phyloP scores from a whole-genome alignment of 2,797 vertebrate genomes.

The Mus spretus region DNA sequence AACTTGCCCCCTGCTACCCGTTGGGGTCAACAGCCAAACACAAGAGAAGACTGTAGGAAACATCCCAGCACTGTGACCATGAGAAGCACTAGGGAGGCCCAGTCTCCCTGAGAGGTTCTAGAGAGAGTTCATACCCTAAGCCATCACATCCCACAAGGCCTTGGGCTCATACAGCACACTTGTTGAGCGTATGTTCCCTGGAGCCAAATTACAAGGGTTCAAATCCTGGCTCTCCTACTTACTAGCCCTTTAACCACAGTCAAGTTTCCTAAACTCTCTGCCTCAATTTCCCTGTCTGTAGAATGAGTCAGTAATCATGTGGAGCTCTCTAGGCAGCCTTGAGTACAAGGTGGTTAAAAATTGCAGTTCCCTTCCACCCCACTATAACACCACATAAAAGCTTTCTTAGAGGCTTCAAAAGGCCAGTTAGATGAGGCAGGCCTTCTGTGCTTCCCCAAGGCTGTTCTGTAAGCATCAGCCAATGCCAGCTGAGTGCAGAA shows the following conservation, averaged over 20 bases:
- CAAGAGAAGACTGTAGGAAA: not conserved
- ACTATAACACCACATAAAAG: not conserved
- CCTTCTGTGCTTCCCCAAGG: not conserved
- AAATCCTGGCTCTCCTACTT: not conserved
- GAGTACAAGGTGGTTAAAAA: not conserved
- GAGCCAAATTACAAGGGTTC: not conserved
- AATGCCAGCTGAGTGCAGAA: not conserved
- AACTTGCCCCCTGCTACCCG: not conserved
- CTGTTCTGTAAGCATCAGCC: not conserved
- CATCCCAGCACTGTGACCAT: not conserved
- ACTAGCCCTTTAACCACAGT: not conserved
- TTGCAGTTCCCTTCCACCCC: not conserved
- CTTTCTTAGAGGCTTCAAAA: not conserved
- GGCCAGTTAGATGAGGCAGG: not conserved
- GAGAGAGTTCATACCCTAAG: not conserved
- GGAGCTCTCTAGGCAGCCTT: not conserved
- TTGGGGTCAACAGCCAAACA: not conserved
- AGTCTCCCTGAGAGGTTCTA: not conserved
- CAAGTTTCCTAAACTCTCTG: not conserved
- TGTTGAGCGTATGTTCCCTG: not conserved
- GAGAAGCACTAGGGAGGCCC: not conserved
- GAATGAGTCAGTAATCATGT: not conserved
- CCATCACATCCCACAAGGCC: too few species aligned
- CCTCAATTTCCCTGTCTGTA: slow-evolving; percentile 23
- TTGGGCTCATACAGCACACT: not conserved